These are phyloP conservation scores for Dunckerocampus dactyliophorus DNA, from an alignment of 2,113 vertebrate genomes.

Conservation along the genomic window DNA sequence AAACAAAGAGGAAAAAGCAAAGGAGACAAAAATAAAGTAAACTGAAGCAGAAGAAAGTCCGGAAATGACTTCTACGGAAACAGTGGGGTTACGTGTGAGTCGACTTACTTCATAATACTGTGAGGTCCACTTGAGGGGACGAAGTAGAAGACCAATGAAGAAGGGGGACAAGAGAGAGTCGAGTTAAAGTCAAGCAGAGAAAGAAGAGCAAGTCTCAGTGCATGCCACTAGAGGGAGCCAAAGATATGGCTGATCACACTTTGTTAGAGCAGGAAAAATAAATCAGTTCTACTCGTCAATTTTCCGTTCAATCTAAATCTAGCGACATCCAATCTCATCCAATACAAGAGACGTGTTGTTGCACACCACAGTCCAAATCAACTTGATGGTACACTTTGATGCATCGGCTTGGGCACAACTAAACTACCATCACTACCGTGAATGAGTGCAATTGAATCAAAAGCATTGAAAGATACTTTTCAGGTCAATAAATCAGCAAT, in stretches of 20 bases:
- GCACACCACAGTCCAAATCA: too few relatives aligned
- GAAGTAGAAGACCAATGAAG: not conserved
- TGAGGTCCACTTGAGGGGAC: slow-evolving; percentile 59
- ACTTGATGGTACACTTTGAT: too few relatives aligned
- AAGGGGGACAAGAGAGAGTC: slow-evolving; percentile 16
- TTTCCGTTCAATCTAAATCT: too few relatives aligned
- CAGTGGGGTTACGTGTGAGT: not conserved
- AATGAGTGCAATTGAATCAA: too few relatives aligned
- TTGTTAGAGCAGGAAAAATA: too few relatives aligned
- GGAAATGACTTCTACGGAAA: not conserved
- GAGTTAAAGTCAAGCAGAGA: slow-evolving; percentile 1
- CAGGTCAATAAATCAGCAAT: too few relatives aligned
- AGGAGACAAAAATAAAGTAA: slow-evolving; percentile 7
- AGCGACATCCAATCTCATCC: too few relatives aligned
- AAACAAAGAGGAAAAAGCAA: slow-evolving; percentile 12
- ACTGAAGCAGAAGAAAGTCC: not conserved
- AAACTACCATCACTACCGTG: too few relatives aligned
- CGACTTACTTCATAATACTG: slow-evolving; percentile 68
- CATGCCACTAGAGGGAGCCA: slow-evolving; percentile 22
- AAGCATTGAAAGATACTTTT: too few relatives aligned
- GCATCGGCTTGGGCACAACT: too few relatives aligned
- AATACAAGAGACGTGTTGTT: too few relatives aligned
- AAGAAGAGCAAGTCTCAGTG: not conserved
- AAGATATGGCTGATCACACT: not conserved
- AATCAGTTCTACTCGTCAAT: too few relatives aligned